Base-by-base conservation (phyloP, 2,888 invertebrate species). In the Diachrysia chrysitis region DNA sequence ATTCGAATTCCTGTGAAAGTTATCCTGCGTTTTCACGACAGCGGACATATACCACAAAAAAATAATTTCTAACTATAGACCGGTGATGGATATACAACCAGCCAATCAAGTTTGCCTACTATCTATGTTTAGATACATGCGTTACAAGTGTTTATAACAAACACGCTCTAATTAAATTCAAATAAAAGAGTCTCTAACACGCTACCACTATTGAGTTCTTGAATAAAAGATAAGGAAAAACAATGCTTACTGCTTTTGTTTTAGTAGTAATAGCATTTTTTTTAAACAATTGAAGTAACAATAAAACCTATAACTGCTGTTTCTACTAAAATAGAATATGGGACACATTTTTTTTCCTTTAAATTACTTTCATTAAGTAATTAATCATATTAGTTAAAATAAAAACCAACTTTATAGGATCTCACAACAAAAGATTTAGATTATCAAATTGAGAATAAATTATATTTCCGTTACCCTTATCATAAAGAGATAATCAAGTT, bases 401-500 rank as follows among this genome's bases (percentile, higher is more conserved):
- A 9, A 32, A 32, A 10, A 10, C 10, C 10, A 9, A 2, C 10
- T 32, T 32, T 10, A 32, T 2, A 1, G 10, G 10, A 10, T 2
- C 9, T 10, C 32, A 37, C 2, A 14, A 16, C 37, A 16, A n/a
- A 42, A 42, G 42, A 42, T 42, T 42, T 0, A 14, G n/a, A 21
- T 12, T 51, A 12, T 51, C 2, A 19, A 19, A 19, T 19, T 19
- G 10, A 19, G 19, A 19, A 19, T 51, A 21, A 51, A 19, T 12
- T 12, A 19, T 48, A 51, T 51, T 51, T 48, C 21, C 48, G 19
- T 3, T 51, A 51, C 2, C 19, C 21, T 21, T 21, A 56, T 46
- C 48, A 55, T 53, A 59, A 70, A 51, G 32, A n/a, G 17, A 19
- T 48, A 0, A 48, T 48, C 48, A 17, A 48, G 10, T 5, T 48